These are phyloP conservation scores for Drosophila triauraria DNA, from an alignment of 1,140 invertebrate genomes.

Conservation along the genomic window DNA sequence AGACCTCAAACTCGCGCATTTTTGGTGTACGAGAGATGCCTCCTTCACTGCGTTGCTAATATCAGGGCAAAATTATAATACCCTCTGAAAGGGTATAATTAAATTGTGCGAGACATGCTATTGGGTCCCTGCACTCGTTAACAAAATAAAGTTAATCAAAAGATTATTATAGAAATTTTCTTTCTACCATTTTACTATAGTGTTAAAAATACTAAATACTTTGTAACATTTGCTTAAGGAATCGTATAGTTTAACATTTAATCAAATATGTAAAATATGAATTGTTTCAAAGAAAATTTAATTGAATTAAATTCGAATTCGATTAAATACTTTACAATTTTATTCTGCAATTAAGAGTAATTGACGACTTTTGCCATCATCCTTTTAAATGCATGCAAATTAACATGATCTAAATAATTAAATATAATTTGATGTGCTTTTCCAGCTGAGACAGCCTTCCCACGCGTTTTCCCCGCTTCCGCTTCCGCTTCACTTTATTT, in stretches of 20 bases:
- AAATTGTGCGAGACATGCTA: constrained; percentile 40
- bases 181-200: not conserved
- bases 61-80: too few species aligned
- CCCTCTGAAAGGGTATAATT: constrained; percentile 1
- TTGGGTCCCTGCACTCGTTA: not conserved
- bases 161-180: not conserved
- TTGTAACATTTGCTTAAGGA: too few species aligned
- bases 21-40: too few species aligned
- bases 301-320: not conserved
- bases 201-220: too few species aligned
- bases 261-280: not conserved
- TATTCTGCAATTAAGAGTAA: constrained; percentile 4
- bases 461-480: constrained; percentile 3
- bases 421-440: constrained; percentile 78
- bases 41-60: too few species aligned
- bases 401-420: constrained; percentile 82
- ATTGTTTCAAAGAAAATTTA: not conserved
- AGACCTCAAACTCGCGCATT: too few species aligned
- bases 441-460: constrained; percentile 34
- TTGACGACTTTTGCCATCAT: constrained; percentile 6
- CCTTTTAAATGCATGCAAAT: constrained; percentile 68
- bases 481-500: constrained; percentile 33
- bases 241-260: too few species aligned
- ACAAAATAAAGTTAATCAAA: not conserved
- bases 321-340: not conserved